Evolutionary conservation across 2,113 vertebrate species (phyloP).

Genomic region (Misgurnus mizolepis): DNA sequence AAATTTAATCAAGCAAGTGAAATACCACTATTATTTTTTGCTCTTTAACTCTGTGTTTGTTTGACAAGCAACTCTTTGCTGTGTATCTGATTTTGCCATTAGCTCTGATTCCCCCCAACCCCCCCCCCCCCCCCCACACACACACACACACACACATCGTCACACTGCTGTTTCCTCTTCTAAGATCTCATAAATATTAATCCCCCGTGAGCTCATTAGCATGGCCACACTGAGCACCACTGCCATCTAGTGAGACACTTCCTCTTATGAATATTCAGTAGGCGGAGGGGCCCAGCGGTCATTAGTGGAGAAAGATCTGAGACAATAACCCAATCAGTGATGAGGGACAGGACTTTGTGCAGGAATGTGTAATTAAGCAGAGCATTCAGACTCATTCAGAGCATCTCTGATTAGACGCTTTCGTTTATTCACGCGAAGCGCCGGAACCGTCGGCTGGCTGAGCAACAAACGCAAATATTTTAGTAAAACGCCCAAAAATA

Average conservation of each 20-base stretch:
- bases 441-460: neutral
- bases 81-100: constrained; percentile 33
- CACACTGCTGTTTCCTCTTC: neutral
- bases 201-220: constrained; percentile 52
- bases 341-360: constrained; percentile 65
- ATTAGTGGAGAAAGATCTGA: constrained; percentile 47
- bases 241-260: constrained; percentile 57
- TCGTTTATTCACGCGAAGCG: neutral
- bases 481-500: neutral
- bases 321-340: constrained; percentile 68
- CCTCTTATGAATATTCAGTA: constrained; percentile 72
- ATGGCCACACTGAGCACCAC: constrained; percentile 56
- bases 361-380: constrained; percentile 70
- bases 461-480: constrained; percentile 39
- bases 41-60: constrained; percentile 8
- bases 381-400: constrained; percentile 16
- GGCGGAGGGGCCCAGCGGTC: constrained; percentile 42
- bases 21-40: neutral
- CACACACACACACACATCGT: constrained; percentile 33
- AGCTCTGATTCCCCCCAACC: constrained; percentile 2
- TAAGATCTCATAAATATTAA: constrained; percentile 45
- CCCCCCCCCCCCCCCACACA: constrained; percentile 23
- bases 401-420: constrained; percentile 19
- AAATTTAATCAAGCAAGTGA: neutral
- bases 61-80: constrained; percentile 22